Percentiles rank a stretch among this genome's conserved stretches.
These are phyloP conservation scores for Zeus faber DNA, from an alignment of 2,113 vertebrate genomes.

Conservation along the genomic window DNA sequence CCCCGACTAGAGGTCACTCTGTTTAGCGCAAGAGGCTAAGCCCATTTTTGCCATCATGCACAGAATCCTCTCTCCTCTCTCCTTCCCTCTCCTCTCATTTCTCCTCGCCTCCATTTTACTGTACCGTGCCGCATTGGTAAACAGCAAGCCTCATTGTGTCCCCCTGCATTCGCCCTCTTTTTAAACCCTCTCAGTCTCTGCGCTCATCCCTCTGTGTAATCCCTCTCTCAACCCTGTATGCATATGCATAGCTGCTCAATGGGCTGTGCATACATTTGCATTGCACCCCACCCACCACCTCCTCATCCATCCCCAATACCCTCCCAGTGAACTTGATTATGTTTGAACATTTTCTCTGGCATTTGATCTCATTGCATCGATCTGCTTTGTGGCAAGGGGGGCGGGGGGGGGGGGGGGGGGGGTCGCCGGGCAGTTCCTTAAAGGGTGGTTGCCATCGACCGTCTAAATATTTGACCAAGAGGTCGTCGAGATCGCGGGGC, in stretches of 20 bases:
- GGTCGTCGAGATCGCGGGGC: constrained; percentile 53
- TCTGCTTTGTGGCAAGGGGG: constrained; percentile 54
- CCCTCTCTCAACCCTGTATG: constrained; percentile 57
- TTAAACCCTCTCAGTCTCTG: constrained; percentile 58
- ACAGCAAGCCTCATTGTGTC: constrained; percentile 52
- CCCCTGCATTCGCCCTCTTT: constrained; percentile 53
- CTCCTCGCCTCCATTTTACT: constrained; percentile 12
- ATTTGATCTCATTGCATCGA: constrained; percentile 72
- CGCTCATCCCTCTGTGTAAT: constrained; percentile 67
- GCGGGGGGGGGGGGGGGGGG: constrained; percentile 20
- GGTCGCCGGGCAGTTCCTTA: constrained; percentile 62
- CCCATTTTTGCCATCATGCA: constrained; percentile 56
- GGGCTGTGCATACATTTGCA: constrained; percentile 71
- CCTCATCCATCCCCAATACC: constrained; percentile 36
- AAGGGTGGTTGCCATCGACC: constrained; percentile 67
- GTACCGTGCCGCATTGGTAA: constrained; percentile 22
- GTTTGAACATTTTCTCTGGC: constrained; percentile 66
- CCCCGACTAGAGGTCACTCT: constrained; percentile 73
- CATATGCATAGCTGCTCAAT: constrained; percentile 70
- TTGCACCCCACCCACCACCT: constrained; percentile 30
- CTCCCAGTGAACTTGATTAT: constrained; percentile 69
- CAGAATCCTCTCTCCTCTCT: constrained; percentile 39
- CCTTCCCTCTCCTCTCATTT: neutral
- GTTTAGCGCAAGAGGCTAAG: constrained; percentile 67
- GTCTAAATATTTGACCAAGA: constrained; percentile 78